These are phyloP conservation scores for Myotis yumanensis DNA, from an alignment of 2,113 vertebrate genomes.

Conservation along the genomic window DNA sequence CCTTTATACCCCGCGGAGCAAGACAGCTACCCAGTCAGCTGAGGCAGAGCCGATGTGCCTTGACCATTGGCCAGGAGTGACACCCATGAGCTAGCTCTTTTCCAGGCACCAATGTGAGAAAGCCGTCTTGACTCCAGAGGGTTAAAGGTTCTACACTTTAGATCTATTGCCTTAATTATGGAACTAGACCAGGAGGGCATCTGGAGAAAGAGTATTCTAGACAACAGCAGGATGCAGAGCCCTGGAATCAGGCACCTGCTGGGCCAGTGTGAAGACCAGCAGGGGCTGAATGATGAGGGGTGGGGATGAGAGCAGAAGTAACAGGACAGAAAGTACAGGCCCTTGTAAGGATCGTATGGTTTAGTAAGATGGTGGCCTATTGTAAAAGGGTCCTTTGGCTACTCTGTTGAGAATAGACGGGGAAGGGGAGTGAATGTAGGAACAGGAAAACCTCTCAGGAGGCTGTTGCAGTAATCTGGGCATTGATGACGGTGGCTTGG, in stretches of 20 bases:
- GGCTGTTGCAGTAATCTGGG: not conserved
- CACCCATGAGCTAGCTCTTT: not conserved
- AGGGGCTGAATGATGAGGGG: not conserved
- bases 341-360: not conserved
- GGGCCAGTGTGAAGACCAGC: not conserved
- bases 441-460: not conserved
- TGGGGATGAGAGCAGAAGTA: not conserved
- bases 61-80: not conserved
- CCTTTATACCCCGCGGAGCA: not conserved
- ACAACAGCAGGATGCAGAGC: not conserved
- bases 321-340: not conserved
- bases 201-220: not conserved
- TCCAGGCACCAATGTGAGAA: not conserved
- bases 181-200: not conserved
- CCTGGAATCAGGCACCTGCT: rapidly evolving
- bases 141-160: not conserved
- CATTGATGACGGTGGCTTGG: not conserved
- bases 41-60: not conserved
- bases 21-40: not conserved
- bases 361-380: not conserved
- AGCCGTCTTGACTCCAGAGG: no score
- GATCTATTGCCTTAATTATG: not conserved
- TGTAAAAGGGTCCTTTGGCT: not conserved
- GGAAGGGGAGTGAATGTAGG: no score
- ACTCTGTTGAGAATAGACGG: not conserved